phyloP scores from a whole-genome alignment of 37 sponge, comb jelly and placozoan species.

The Crambe crambe region DNA sequence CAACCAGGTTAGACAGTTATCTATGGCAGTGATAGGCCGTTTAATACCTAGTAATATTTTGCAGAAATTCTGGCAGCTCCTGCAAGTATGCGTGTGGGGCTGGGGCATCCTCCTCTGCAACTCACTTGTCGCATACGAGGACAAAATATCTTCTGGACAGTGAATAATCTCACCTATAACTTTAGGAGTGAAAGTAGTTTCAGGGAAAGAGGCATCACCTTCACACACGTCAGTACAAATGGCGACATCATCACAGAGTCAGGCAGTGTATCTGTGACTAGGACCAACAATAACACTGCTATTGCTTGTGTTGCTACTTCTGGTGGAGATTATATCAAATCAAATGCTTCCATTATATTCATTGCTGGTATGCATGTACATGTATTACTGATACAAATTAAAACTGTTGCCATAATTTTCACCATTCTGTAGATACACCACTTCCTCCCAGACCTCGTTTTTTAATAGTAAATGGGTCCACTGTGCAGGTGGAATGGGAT shows the following conservation, averaged over 20 bases:
- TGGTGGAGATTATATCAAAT: no score
- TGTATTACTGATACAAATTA: no score
- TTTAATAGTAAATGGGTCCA: background rate
- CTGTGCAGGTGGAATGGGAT: background rate
- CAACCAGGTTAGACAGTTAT: no score
- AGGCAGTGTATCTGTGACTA: background rate
- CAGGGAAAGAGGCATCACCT: background rate
- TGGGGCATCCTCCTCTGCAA: background rate
- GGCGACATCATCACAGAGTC: background rate
- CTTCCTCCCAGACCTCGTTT: background rate
- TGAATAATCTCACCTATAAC: background rate
- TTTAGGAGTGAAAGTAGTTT: background rate
- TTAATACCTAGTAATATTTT: no score
- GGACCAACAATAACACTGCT: background rate
- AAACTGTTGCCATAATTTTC: background rate
- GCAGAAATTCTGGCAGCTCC: background rate
- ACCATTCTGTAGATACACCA: background rate
- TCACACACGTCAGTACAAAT: background rate
- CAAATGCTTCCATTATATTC: background rate
- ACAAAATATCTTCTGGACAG: background rate
- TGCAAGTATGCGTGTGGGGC: background rate
- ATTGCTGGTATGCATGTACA: background rate
- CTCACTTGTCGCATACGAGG: background rate
- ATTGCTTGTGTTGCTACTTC: background rate
- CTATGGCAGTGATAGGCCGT: no score